A percentile compares a stretch with the other conserved stretches of the same genome.
Conservation (phyloP, 2,797 vertebrate species). For the Mus minutoides region DNA sequence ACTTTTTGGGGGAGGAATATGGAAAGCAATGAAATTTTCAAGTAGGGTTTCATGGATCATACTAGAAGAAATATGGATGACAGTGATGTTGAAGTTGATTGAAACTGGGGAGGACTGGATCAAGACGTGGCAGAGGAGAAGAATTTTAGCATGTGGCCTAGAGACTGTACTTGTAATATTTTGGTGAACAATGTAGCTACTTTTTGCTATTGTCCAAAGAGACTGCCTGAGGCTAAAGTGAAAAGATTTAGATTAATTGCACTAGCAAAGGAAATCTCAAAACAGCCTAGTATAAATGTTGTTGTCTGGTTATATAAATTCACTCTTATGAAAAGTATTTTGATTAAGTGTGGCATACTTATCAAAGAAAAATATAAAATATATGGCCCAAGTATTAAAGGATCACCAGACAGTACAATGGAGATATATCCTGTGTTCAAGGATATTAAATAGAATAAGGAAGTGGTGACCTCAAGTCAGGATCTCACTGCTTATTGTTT, state of each 20-base stretch:
- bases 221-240: not conserved
- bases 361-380: not conserved
- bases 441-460: not conserved
- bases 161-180: not conserved
- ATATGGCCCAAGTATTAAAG: not conserved
- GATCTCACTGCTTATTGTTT: not conserved
- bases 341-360: not conserved
- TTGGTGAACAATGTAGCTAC: not conserved
- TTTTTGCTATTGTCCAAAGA: not conserved
- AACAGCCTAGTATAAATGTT: not conserved
- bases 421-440: not conserved
- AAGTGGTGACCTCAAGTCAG: not conserved
- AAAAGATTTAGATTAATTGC: not conserved
- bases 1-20: not conserved
- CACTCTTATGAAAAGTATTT: not conserved
- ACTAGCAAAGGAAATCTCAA: not conserved
- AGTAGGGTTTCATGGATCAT: not conserved
- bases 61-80: not conserved
- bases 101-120: not conserved
- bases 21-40: not conserved
- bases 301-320: not conserved
- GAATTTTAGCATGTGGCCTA: not conserved
- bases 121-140: not conserved
- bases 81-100: not conserved
- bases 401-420: not conserved